phyloP scores from a whole-genome alignment of 1,140 invertebrate genomes.

The Drosophila pectinifera region DNA sequence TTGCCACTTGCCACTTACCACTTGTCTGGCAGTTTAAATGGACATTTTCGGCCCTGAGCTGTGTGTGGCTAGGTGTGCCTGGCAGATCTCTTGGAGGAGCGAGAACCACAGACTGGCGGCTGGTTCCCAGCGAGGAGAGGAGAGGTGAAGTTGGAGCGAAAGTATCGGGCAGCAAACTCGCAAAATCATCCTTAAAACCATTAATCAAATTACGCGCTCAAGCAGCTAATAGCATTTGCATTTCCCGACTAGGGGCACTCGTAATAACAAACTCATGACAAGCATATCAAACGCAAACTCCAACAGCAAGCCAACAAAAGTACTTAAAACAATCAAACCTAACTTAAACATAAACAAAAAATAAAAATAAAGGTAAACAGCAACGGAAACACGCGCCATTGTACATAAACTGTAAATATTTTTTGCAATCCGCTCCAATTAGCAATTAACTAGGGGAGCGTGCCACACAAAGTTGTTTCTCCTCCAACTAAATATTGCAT shows the following conservation, averaged over 20 bases:
- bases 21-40: conserved; percentile 32
- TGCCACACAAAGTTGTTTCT: conserved; percentile 70
- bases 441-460: conserved; percentile 58
- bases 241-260: conserved; percentile 43
- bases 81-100: not conserved
- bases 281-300: conserved; percentile 65
- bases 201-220: conserved; percentile 57
- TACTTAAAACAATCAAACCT: conserved; percentile 73
- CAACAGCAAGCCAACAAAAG: conserved; percentile 39
- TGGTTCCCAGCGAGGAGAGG: conserved; percentile 4
- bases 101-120: conserved; percentile 58
- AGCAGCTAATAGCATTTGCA: conserved; percentile 54
- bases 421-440: conserved; percentile 70
- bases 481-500: conserved; percentile 41
- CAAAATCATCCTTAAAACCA: conserved; percentile 49
- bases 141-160: conserved; percentile 12
- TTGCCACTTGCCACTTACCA: conserved; percentile 1
- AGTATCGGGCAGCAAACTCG: conserved; percentile 31
- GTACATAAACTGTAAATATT: conserved; percentile 62
- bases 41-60: conserved; percentile 50
- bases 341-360: conserved; percentile 9
- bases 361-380: conserved; percentile 20
- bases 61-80: conserved; percentile 14
- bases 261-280: conserved; percentile 62
- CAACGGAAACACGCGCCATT: conserved; percentile 58